These are phyloP conservation scores for Naso thynnoides DNA, from an alignment of 2,797 vertebrate species.

Conservation along the genomic window DNA sequence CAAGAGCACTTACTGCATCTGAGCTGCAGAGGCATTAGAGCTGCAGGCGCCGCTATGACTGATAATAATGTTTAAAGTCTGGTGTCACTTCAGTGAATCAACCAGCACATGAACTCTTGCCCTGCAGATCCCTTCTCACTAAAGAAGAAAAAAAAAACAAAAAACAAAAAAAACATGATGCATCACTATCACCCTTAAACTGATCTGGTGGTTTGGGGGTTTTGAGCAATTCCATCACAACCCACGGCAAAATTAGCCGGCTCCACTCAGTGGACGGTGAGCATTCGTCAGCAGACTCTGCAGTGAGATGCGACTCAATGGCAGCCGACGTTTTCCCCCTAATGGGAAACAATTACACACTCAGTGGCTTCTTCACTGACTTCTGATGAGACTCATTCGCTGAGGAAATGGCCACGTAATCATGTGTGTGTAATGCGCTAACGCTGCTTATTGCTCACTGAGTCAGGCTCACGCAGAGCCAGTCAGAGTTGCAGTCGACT, in stretches of 20 bases:
- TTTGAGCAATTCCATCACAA: slow-evolving; percentile 71
- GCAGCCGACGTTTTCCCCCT: slow-evolving; percentile 76
- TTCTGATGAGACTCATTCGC: slow-evolving; percentile 84
- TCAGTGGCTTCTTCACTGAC: slow-evolving; percentile 83
- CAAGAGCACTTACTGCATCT: slow-evolving; percentile 24
- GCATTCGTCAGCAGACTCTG: slow-evolving; percentile 80
- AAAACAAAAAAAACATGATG: slow-evolving; percentile 11
- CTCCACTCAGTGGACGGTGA: slow-evolving; percentile 63
- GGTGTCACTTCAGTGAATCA: slow-evolving; percentile 57
- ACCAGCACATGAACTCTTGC: slow-evolving; percentile 57
- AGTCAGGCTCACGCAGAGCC: slow-evolving; percentile 61
- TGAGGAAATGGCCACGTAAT: slow-evolving; percentile 84
- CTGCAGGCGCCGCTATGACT: slow-evolving; percentile 43
- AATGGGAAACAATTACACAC: slow-evolving; percentile 88
- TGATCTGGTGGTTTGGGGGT: slow-evolving; percentile 54
- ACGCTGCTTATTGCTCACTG: slow-evolving; percentile 84
- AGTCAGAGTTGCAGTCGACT: slow-evolving; percentile 50
- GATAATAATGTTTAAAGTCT: slow-evolving; percentile 58
- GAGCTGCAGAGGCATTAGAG: slow-evolving; percentile 31
- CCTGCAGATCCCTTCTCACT: slow-evolving; percentile 30
- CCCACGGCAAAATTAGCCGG: slow-evolving; percentile 56
- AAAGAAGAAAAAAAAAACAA: neutral
- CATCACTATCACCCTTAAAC: slow-evolving; percentile 39
- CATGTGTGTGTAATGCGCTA: slow-evolving; percentile 85
- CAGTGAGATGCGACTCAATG: slow-evolving; percentile 69